Base-by-base conservation (phyloP, 2,888 invertebrate species). In the Fragum whitleyi region DNA sequence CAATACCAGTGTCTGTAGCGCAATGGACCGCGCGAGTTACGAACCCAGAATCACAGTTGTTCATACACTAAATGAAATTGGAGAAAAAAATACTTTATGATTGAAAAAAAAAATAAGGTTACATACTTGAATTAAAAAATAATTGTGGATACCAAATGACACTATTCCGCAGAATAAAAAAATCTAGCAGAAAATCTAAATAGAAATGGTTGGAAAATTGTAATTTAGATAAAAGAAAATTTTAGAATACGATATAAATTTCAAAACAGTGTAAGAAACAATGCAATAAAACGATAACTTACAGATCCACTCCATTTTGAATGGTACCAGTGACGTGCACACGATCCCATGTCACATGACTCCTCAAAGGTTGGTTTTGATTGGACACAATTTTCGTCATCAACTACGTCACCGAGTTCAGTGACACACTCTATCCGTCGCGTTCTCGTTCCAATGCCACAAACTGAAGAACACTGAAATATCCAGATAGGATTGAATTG, bases 21-120 rank as follows among this genome's bases (percentile, higher is more conserved):
- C 88, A 89, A 21, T 86, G 29, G 51, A 88, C 87, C n/a, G 39
- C 73, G 23, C 89, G 79, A 1, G 81, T 82, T 65, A 89, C 88
- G 16, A 87, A 61, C 0, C 93, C 93, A 21, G 79, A 39, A 5
- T 92, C 93, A 86, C 93, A 93, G 55, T 88, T 86, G 11, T 87
- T 84, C 7, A 92, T 90, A 81, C 93, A 93, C 93, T 93, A 19
- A 65, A 65, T 16, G 57, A 26, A 14, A 23, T 57, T 47, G 16
- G 16, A 36, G 32, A 36, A 36, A 36, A n/a, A n/a, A n/a, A n/a
- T n/a, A n/a, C n/a, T 85, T 75, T n/a, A n/a, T n/a, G n/a, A n/a
- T n/a, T n/a, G n/a, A n/a, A n/a, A n/a, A n/a, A n/a, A n/a, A n/a
- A n/a, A n/a, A n/a, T n/a, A n/a, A n/a, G n/a, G n/a, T n/a, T n/a